A percentile compares a stretch with the other conserved stretches of the same genome.
Evolutionary conservation across 2,888 invertebrate species (phyloP).

Genomic region (Meghimatium bilineatum): DNA sequence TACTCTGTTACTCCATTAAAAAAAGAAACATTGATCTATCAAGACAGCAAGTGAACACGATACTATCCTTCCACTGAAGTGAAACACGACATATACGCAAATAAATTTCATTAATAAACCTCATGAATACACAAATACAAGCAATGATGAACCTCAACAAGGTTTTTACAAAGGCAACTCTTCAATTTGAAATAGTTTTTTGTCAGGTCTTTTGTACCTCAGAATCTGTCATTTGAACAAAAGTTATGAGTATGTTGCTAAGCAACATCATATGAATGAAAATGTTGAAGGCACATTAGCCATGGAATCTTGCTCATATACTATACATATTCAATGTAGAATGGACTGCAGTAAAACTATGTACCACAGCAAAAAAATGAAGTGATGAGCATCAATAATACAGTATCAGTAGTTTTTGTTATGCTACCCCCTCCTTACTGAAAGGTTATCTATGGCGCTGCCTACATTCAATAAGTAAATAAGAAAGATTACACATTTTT

Average conservation of each 20-base stretch:
- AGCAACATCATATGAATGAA: not conserved
- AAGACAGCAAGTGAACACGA: not conserved
- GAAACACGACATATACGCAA: not conserved
- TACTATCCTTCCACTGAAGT: not conserved
- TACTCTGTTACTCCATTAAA: not conserved
- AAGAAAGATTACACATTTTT: no score
- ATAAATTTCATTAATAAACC: not conserved
- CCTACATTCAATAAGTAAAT: no score
- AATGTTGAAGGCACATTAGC: constrained; percentile 22
- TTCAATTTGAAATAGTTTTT: not conserved
- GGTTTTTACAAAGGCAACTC: constrained; percentile 11
- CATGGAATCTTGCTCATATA: constrained; percentile 3
- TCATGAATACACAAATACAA: not conserved
- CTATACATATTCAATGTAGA: not conserved
- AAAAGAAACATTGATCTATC: not conserved
- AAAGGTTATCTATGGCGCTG: no score
- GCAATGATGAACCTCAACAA: not conserved
- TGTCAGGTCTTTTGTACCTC: not conserved
- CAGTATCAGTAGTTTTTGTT: no score
- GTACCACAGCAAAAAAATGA: no score
- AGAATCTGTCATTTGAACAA: not conserved
- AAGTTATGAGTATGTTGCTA: constrained; percentile 1
- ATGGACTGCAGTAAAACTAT: no score
- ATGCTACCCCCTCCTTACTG: no score
- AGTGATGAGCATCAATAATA: no score